Conservation (phyloP, 2,797 vertebrate genomes). For the Harpagifer antarcticus region DNA sequence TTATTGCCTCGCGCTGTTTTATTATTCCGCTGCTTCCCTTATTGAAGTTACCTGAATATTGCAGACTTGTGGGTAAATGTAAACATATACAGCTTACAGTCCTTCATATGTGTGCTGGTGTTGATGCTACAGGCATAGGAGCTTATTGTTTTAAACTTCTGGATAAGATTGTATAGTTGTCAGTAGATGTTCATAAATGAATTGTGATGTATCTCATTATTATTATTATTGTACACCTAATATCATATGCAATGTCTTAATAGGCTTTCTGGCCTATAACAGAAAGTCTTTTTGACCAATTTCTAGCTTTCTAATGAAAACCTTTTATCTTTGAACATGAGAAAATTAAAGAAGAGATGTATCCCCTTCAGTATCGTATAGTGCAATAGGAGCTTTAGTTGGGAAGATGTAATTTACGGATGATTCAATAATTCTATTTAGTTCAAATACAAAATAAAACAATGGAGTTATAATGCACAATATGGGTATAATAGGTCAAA, state of each 20-base stretch:
- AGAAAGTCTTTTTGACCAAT: not conserved
- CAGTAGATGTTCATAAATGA: not conserved
- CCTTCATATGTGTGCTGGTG: not conserved
- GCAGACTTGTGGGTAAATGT: constrained; percentile 5
- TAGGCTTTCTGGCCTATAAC: constrained; percentile 1
- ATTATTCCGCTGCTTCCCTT: constrained; percentile 19
- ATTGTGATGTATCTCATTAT: not conserved
- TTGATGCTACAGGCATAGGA: not conserved
- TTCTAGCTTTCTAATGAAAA: not conserved
- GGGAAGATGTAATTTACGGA: not conserved
- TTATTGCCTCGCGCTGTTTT: constrained; percentile 6
- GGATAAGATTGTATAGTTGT: not conserved
- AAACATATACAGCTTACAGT: not conserved
- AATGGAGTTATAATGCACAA: not conserved
- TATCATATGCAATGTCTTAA: not conserved
- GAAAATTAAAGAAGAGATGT: not conserved
- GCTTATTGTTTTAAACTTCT: not conserved
- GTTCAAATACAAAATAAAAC: constrained; percentile 4
- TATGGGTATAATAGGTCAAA: not conserved
- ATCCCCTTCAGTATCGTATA: not conserved
- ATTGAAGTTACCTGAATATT: constrained; percentile 19
- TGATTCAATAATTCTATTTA: not conserved
- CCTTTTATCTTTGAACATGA: not conserved
- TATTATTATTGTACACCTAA: not conserved
- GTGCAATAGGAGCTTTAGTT: not conserved